Evolutionary conservation across 2,888 invertebrate genomes (phyloP).

Genomic region (Abscondita cerata): DNA sequence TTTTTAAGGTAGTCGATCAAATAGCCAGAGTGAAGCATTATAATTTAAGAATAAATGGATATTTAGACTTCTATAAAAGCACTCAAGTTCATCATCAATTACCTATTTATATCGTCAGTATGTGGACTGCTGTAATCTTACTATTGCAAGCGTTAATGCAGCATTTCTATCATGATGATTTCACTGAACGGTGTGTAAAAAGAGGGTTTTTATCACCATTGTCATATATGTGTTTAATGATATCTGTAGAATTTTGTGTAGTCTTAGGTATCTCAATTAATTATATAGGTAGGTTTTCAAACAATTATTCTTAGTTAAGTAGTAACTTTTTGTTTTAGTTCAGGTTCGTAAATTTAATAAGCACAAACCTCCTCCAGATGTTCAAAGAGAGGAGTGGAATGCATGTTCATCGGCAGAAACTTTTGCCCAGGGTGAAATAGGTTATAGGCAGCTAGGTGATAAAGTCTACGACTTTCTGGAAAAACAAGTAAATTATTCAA

Average conservation of each 20-base stretch:
- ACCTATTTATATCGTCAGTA: slow-evolving; percentile 68
- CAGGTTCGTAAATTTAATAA: slow-evolving; percentile 68
- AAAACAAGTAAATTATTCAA: slow-evolving; percentile 61
- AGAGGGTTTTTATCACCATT: slow-evolving; percentile 62
- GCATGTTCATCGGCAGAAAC: slow-evolving; percentile 61
- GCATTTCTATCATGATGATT: slow-evolving; percentile 63
- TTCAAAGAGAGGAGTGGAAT: slow-evolving; percentile 67
- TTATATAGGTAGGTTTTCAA: slow-evolving; percentile 65
- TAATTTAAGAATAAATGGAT: slow-evolving; percentile 68
- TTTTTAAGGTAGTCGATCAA: slow-evolving; percentile 64
- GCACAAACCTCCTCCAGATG: slow-evolving; percentile 67
- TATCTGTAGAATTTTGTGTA: slow-evolving; percentile 62
- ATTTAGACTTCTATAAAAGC: slow-evolving; percentile 71
- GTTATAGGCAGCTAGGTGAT: slow-evolving; percentile 60
- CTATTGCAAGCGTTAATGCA: slow-evolving; percentile 65
- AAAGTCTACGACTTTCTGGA: slow-evolving; percentile 68
- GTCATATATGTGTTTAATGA: slow-evolving; percentile 65
- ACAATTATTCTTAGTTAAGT: not conserved
- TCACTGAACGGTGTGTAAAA: slow-evolving; percentile 61
- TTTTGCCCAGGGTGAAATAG: slow-evolving; percentile 61
- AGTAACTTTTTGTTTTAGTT: slow-evolving; percentile 55
- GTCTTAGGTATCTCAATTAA: slow-evolving; percentile 60
- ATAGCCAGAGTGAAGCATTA: slow-evolving; percentile 67
- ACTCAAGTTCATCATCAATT: slow-evolving; percentile 66
- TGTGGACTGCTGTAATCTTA: slow-evolving; percentile 67